Evolutionary conservation across 2,113 vertebrate genomes (phyloP), one percentile per base, ranked within the genome.

Genomic region (Probosciger aterrimus): DNA sequence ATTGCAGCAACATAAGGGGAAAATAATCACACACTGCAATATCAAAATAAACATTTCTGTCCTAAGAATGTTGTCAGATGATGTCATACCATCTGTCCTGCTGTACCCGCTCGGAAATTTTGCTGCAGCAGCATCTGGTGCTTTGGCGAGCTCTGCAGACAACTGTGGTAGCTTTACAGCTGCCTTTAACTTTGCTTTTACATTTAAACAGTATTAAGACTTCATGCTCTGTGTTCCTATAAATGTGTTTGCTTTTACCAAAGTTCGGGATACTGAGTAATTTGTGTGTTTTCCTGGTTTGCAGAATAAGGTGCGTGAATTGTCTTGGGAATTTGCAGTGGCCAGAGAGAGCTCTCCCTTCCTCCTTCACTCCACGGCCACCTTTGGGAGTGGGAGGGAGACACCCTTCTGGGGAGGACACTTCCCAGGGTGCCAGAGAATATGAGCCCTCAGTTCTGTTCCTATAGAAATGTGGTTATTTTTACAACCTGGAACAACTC

Each of bases 1-100:
- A 96, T 96, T 95, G 90, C 93, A 81, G 75, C 89, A 97, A 91
- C 95, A 95, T 95, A 95, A 96, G 93, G 93, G 96, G 96, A 95
- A 97, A 96, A 97, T 95, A 94, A 96, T 94, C 87, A 94, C 93
- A 94, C 89, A 75, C 73, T 82, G 75, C 78, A 60, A 47, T 80
- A 88, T 93, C 82, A 76, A 85, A 96, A 90, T 94, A 91, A 96
- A 95, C 92, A 95, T 95, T 95, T 75, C 49, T 75, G 35, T 90
- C 41, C 93, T 92, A 77, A 88, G 94, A 96, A 91, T 94, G 69
- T 84, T 82, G 68, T 95, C 82, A 92, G 91, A 82, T 85, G 88
- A 95, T 88, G 77, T 94, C 77, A 93, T 83, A 62, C 89, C 83
- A 76, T 78, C 46, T 95, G 96, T 92, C 82, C 46, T 49, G 82